phyloP scores from a whole-genome alignment of 2,797 vertebrate species.

The Heterohyrax brucei region DNA sequence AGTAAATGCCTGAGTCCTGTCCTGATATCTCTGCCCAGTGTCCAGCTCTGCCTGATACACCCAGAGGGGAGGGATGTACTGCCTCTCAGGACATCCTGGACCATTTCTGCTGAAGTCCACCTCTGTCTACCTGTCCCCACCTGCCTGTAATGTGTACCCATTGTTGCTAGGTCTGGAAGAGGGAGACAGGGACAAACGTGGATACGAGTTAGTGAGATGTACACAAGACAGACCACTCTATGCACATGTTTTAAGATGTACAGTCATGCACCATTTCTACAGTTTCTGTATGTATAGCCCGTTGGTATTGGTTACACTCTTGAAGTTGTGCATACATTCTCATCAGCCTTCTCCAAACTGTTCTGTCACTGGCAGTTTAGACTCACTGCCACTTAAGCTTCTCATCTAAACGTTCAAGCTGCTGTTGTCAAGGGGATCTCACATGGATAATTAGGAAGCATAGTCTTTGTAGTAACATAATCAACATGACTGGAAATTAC shows the following conservation, averaged over 20 bases:
- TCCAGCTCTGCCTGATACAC: background rate
- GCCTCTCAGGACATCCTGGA: background rate
- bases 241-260: background rate
- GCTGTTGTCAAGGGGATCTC: background rate
- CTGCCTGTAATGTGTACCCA: background rate
- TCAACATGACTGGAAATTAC: background rate
- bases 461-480: background rate
- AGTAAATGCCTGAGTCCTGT: background rate
- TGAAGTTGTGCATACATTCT: background rate
- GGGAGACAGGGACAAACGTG: background rate
- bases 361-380: background rate
- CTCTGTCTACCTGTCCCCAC: background rate
- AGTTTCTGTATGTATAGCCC: background rate
- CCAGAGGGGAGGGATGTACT: background rate
- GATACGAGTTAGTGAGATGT: background rate
- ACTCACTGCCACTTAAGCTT: background rate
- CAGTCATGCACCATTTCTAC: background rate
- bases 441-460: background rate
- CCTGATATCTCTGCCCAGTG: background rate
- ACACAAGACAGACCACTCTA: constrained; percentile 8
- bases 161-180: constrained; percentile 20
- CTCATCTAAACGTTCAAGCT: background rate
- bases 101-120: background rate
- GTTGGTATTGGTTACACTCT: background rate
- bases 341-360: background rate